Conservation (phyloP, 2,888 invertebrate genomes). For the Chloroclysta siterata region DNA sequence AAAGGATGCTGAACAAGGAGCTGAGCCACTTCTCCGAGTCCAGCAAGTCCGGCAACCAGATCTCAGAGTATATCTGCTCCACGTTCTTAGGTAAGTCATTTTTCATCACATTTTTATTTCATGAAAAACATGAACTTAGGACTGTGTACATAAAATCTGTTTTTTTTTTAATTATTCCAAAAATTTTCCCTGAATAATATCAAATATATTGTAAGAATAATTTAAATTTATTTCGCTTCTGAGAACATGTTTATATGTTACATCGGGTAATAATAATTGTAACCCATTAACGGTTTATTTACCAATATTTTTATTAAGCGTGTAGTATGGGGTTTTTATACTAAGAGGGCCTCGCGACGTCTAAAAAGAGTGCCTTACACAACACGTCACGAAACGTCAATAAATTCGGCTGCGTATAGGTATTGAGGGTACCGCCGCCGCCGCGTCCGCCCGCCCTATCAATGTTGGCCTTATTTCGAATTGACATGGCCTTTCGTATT, state of each 20-base stretch:
- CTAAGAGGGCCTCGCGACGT: neutral
- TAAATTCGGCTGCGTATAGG: slow-evolving; percentile 17
- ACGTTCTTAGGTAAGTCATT: slow-evolving; percentile 97
- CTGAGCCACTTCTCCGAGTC: slow-evolving; percentile 99
- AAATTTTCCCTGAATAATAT: no score
- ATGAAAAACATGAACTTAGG: neutral
- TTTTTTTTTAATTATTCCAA: no score
- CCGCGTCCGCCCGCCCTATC: slow-evolving; percentile 29
- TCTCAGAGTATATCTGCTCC: slow-evolving; percentile 99
- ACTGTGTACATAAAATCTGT: no score
- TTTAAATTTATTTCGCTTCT: no score
- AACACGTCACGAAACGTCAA: slow-evolving; percentile 15
- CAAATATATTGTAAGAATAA: no score
- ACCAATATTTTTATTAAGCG: neutral
- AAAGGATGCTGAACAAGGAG: slow-evolving; percentile 99
- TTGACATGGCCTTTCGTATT: slow-evolving; percentile 8
- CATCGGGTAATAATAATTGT: no score
- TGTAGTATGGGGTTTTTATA: neutral
- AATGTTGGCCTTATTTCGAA: slow-evolving; percentile 22
- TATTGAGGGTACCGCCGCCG: slow-evolving; percentile 8
- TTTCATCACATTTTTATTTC: neutral
- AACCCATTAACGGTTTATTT: no score
- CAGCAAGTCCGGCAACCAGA: slow-evolving; percentile 99
- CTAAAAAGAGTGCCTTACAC: no score
- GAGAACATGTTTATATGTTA: no score